These are phyloP conservation scores for Epizoanthus rinbou DNA, from an alignment of 92 coral and sea anemone species.

Conservation along the genomic window DNA sequence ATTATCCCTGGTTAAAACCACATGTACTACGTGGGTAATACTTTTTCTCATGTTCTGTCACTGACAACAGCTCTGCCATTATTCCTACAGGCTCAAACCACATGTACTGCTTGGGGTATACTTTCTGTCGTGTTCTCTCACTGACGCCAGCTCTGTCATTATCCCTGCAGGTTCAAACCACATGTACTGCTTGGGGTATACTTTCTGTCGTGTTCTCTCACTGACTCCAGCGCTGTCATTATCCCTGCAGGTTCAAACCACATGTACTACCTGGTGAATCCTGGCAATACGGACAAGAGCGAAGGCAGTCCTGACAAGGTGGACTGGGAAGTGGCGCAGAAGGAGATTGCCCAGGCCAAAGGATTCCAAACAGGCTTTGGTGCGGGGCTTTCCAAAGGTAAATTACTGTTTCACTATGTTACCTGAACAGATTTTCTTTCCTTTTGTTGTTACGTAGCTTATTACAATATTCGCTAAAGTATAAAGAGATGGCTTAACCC, in stretches of 20 bases:
- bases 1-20: too few relatives aligned
- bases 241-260: conserved; percentile 89
- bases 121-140: neutral
- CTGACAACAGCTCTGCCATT: neutral
- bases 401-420: neutral
- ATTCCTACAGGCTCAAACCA: neutral
- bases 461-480: too few relatives aligned
- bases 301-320: conserved; percentile 95
- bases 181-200: neutral
- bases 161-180: neutral
- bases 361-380: conserved; percentile 97
- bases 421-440: too few relatives aligned
- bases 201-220: neutral
- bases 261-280: conserved; percentile 83
- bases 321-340: conserved; percentile 96
- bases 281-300: conserved; percentile 75
- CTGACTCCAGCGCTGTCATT: neutral
- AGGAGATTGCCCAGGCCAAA: conserved; percentile 97
- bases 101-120: neutral
- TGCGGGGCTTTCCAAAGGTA: conserved; percentile 92
- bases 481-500: too few relatives aligned
- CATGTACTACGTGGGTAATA: too few relatives aligned
- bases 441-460: neutral
- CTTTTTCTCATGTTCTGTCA: neutral
- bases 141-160: neutral